Conservation (phyloP, 2,797 vertebrate species). For the Sebastes steindachneri region DNA sequence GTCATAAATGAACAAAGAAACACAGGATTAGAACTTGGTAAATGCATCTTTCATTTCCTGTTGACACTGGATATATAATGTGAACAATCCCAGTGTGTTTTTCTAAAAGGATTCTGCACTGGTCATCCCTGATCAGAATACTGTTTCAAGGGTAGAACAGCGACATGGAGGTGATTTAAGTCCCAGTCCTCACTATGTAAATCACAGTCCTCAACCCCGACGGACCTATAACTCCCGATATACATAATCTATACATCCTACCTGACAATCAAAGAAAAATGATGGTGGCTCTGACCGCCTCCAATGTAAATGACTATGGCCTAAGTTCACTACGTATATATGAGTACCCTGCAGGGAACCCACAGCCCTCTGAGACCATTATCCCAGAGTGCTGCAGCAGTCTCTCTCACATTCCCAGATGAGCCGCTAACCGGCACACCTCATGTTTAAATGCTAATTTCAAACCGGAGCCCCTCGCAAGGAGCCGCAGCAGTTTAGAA, state of each 20-base stretch:
- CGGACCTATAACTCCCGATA: conserved; percentile 16
- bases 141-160: conserved; percentile 9
- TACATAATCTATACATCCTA: conserved; percentile 36
- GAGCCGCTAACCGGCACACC: conserved; percentile 35
- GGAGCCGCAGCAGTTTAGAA: conserved; percentile 14
- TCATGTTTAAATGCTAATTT: conserved; percentile 68
- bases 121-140: not conserved
- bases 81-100: not conserved
- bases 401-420: conserved; percentile 19
- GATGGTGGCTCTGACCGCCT: conserved; percentile 27
- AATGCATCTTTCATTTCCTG: not conserved
- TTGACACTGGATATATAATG: not conserved
- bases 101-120: not conserved
- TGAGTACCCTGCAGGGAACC: not conserved
- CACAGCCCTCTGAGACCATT: conserved; percentile 43
- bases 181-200: conserved; percentile 4
- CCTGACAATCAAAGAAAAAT: conserved; percentile 40
- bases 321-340: conserved; percentile 16
- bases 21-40: not conserved
- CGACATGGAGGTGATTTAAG: not conserved
- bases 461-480: conserved; percentile 21
- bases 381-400: conserved; percentile 23
- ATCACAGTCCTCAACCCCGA: conserved; percentile 25
- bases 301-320: conserved; percentile 58
- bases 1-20: not conserved